Percentiles rank a stretch among this genome's conserved stretches.
Conservation (phyloP, 2,888 invertebrate genomes). For the Peribatodes rhomboidaria region DNA sequence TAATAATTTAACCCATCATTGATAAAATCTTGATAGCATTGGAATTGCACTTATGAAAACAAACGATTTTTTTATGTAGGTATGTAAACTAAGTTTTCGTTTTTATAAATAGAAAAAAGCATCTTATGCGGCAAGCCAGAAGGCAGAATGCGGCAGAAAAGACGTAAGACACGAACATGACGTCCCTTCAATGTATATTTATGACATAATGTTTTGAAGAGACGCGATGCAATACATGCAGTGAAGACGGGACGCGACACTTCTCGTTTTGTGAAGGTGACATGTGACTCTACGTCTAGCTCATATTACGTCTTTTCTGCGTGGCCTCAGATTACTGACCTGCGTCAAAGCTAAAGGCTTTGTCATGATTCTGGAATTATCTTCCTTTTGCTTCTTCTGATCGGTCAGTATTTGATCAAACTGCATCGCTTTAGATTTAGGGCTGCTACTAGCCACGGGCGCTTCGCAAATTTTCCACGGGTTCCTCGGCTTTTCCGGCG, state of each 20-base stretch:
- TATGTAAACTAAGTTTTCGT: neutral
- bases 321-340: constrained; percentile 82
- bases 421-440: constrained; percentile 71
- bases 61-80: neutral
- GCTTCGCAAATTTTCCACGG: constrained; percentile 75
- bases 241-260: no score
- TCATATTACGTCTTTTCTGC: no score
- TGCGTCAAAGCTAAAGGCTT: constrained; percentile 92
- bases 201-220: no score
- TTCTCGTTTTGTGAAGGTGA: no score
- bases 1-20: neutral
- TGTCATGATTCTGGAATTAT: constrained; percentile 89
- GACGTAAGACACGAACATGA: no score
- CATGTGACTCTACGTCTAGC: no score
- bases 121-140: no score
- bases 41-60: neutral
- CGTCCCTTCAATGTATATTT: no score
- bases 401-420: constrained; percentile 89
- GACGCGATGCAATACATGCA: no score
- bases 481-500: constrained; percentile 81
- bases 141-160: no score
- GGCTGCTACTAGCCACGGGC: constrained; percentile 71
- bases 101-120: no score
- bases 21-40: neutral
- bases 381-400: constrained; percentile 91